Evolutionary conservation across 2,797 vertebrate species (phyloP), one percentile per base, ranked within the genome.

Genomic region (Enteromius fasciolatus): DNA sequence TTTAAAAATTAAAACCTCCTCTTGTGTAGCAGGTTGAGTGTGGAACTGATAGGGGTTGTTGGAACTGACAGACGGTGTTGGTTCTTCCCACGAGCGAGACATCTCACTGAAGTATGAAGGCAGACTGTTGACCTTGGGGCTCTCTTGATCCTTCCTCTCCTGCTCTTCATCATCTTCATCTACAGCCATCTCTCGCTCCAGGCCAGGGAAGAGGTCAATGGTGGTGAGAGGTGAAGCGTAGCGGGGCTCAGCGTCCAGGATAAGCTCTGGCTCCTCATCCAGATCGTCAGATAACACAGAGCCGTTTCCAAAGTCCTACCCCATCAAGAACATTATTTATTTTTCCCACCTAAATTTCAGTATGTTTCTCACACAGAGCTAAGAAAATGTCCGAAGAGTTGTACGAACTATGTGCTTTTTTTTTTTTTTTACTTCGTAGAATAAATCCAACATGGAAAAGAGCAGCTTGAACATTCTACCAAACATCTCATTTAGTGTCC

Each of bases 121-220:
- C 0, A 28, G 33, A 68, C 15, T 36, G 10, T 78, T 70, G 84
- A 81, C 81, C 36, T 88, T 82, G 41, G 68, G 36, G n/a, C 83
- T 86, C 31, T 89, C 78, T 5, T 76, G 83, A 7, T 83, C 73
- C 17, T 85, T 68, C 4, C 96, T 95, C 12, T 95, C 94, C 4
- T 93, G 92, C 69, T 95, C 94, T 20, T 95, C 94, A 5, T 87
- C 80, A 3, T 96, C 96, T 14, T 97, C 96, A 54, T 98, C 98
- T 67, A 99, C 97, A 9, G 96, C 72, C 96, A 99, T 97, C 85
- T 99, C 97, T 80, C 87, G 89, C 72, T 95, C 94, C 87, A 93
- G 92, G 57, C 80, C 78, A 0, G 84, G 70, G 63, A 72, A 75
- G 74, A 77, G 59, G n/a, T 86, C 82, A 1, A 64, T 25, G 11